A percentile compares a stretch with the other conserved stretches of the same genome.
Evolutionary conservation across 2,113 vertebrate genomes (phyloP).

Genomic region (Dicaeum eximium): DNA sequence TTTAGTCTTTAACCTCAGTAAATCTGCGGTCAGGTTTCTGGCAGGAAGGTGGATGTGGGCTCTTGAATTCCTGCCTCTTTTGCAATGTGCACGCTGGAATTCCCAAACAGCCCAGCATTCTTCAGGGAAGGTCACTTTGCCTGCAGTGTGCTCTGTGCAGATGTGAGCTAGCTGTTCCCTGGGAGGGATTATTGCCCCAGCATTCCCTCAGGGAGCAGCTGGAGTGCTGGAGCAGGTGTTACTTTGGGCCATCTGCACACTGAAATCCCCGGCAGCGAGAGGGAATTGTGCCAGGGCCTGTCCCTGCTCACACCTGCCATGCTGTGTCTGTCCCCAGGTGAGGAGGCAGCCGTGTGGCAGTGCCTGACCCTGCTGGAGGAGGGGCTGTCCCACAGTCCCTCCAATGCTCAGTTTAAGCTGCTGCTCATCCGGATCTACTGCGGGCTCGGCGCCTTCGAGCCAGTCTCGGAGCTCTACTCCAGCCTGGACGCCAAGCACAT

Average conservation of each 20-base stretch:
- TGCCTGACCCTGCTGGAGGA: constrained; percentile 86
- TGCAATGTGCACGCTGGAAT: rapidly evolving
- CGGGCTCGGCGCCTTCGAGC: constrained; percentile 90
- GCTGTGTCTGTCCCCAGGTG: constrained; percentile 71
- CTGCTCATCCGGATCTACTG: constrained; percentile 96
- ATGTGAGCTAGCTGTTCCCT: background rate
- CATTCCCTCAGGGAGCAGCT: background rate
- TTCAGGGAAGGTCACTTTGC: background rate
- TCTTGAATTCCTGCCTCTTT: background rate
- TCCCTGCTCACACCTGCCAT: background rate
- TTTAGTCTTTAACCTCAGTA: background rate
- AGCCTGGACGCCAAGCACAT: constrained; percentile 97
- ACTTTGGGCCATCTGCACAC: rapidly evolving
- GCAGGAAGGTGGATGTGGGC: background rate
- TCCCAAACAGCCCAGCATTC: background rate
- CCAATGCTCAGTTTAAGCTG: constrained; percentile 97
- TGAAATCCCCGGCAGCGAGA: background rate
- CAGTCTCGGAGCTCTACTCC: constrained; percentile 92
- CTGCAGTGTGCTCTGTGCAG: background rate
- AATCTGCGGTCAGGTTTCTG: background rate
- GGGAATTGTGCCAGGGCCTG: background rate
- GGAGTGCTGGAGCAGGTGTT: background rate
- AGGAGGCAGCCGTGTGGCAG: constrained; percentile 86
- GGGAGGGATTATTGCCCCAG: background rate
- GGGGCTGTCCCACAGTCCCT: constrained; percentile 85